A percentile compares a stretch with the other conserved stretches of the same genome.
phyloP scores from a whole-genome alignment of 2,113 vertebrate genomes.

The Phodopus roborovskii region DNA sequence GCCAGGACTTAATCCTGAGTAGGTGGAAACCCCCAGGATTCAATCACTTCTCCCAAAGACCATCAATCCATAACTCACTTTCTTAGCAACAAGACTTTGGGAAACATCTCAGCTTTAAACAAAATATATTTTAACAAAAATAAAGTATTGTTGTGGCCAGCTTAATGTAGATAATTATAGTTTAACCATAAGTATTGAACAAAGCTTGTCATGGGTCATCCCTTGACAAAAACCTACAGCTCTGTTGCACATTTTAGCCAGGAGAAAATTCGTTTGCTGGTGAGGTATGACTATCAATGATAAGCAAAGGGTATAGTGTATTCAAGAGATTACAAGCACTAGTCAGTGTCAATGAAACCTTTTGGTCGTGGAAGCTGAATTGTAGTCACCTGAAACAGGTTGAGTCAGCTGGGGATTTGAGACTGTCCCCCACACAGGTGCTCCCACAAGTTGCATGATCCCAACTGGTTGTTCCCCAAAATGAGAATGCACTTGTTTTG shows the following conservation, averaged over 20 bases:
- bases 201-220: neutral
- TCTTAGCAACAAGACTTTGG: neutral
- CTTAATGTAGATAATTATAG: neutral
- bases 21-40: neutral
- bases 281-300: neutral
- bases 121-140: neutral
- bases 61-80: neutral
- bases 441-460: neutral
- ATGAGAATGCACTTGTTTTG: neutral
- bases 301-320: neutral
- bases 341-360: neutral
- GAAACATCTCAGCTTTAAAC: neutral
- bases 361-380: neutral
- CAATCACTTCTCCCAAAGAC: neutral
- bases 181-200: neutral
- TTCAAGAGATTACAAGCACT: neutral
- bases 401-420: neutral
- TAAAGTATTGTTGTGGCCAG: neutral
- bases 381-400: neutral
- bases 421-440: neutral
- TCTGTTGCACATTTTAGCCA: slow-evolving; percentile 15
- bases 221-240: neutral
- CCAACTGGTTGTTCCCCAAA: neutral
- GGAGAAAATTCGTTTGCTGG: slow-evolving; percentile 40
- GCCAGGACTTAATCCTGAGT: neutral